phyloP scores from a whole-genome alignment of 2,888 invertebrate genomes.

The Tyria jacobaeae region DNA sequence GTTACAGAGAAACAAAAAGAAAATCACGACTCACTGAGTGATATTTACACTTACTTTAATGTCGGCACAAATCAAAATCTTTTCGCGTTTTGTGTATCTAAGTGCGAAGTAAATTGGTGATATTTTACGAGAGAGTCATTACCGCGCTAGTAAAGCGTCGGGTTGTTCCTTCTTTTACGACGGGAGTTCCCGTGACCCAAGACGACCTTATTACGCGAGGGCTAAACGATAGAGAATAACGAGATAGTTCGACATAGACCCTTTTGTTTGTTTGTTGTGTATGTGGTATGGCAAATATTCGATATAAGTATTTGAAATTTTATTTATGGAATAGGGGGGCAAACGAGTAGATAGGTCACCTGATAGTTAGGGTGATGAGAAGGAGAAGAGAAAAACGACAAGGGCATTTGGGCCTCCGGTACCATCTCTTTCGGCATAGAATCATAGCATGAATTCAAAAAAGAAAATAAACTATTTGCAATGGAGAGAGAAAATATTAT shows the following conservation, averaged over 20 bases:
- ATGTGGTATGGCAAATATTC: slow-evolving; percentile 41
- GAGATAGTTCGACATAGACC: slow-evolving; percentile 40
- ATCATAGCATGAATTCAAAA: too few relatives aligned
- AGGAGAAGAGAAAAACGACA: not conserved
- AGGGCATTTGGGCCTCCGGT: too few relatives aligned
- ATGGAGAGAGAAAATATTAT: too few relatives aligned
- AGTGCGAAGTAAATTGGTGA: slow-evolving; percentile 81
- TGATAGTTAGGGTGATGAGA: too few relatives aligned
- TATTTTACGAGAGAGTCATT: slow-evolving; percentile 81
- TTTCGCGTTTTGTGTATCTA: slow-evolving; percentile 55
- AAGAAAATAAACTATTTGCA: too few relatives aligned
- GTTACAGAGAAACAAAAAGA: not conserved
- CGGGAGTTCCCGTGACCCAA: slow-evolving; percentile 73
- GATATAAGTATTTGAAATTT: slow-evolving; percentile 14
- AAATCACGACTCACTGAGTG: slow-evolving; percentile 14
- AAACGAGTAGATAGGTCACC: too few relatives aligned
- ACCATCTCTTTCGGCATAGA: too few relatives aligned
- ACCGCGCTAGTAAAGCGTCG: slow-evolving; percentile 74
- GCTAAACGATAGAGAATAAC: slow-evolving; percentile 55
- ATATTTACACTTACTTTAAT: slow-evolving; percentile 38
- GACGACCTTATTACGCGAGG: slow-evolving; percentile 69
- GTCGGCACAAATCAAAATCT: slow-evolving; percentile 50
- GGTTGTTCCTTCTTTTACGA: slow-evolving; percentile 73
- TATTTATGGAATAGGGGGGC: not conserved
- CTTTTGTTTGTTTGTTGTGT: too few relatives aligned